These are phyloP conservation scores for Siphlonurus alternatus DNA, from an alignment of 2,888 invertebrate genomes.

Conservation along the genomic window DNA sequence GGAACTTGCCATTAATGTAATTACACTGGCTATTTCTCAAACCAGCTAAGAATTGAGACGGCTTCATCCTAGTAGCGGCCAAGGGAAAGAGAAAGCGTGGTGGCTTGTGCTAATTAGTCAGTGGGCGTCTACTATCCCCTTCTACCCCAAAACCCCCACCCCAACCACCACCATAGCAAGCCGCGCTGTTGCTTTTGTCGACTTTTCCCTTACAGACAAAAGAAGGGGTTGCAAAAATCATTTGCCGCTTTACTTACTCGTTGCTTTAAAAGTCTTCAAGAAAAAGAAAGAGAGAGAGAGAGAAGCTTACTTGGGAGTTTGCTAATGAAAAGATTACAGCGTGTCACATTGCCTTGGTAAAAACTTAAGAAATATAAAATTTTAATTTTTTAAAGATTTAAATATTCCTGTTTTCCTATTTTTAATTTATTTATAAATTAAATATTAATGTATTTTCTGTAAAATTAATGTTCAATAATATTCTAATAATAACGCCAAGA, in stretches of 20 bases:
- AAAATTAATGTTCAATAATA: too few relatives aligned
- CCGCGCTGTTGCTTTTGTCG: too few relatives aligned
- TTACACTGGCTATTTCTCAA: background rate
- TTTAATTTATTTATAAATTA: too few relatives aligned
- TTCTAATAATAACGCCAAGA: too few relatives aligned
- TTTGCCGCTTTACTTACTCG: background rate
- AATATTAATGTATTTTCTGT: too few relatives aligned
- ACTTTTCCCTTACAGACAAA: too few relatives aligned
- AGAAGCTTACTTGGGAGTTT: background rate
- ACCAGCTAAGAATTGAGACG: background rate
- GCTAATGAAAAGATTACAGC: background rate
- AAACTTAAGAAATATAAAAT: background rate
- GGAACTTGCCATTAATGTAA: background rate
- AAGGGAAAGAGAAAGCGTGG: too few relatives aligned
- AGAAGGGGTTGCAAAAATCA: background rate
- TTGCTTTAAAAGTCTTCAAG: background rate
- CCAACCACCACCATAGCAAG: too few relatives aligned
- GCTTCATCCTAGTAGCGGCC: too few relatives aligned
- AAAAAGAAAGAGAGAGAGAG: background rate
- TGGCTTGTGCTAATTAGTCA: too few relatives aligned
- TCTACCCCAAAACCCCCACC: too few relatives aligned
- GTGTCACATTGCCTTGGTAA: background rate
- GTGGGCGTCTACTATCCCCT: too few relatives aligned
- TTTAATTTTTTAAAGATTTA: background rate
- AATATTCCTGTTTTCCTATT: background rate